These are phyloP conservation scores for Telenomus remus DNA, from an alignment of 1,140 invertebrate species.

Conservation along the genomic window DNA sequence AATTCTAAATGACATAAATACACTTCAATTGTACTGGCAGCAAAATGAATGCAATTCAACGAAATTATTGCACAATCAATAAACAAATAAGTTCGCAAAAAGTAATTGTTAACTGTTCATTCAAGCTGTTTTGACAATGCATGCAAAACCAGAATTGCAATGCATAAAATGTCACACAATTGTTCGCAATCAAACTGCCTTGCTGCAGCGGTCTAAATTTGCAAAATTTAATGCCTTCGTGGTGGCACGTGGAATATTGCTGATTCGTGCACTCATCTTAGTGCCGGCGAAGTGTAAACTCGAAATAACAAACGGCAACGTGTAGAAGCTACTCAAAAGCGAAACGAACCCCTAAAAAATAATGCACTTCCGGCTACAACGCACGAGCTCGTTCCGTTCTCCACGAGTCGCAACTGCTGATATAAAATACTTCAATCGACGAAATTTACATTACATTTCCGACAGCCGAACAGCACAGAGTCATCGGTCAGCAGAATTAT, in stretches of 20 bases:
- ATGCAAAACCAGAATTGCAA: conserved; percentile 7
- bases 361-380: conserved; percentile 7
- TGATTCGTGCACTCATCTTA: conserved; percentile 36
- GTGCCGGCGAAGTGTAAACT: neutral
- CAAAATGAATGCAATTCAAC: too few species aligned
- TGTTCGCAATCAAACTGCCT: conserved; percentile 25
- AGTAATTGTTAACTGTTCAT: too few species aligned
- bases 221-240: conserved; percentile 10
- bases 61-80: too few species aligned
- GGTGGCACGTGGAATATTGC: conserved; percentile 17
- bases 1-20: too few species aligned
- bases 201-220: conserved; percentile 13
- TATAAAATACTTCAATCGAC: conserved; percentile 40
- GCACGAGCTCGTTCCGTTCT: conserved; percentile 15
- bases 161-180: conserved; percentile 18
- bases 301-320: neutral
- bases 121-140: neutral
- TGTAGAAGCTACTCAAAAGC: conserved; percentile 5
- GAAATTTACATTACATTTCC: conserved; percentile 54
- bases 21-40: too few species aligned
- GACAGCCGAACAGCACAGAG: conserved; percentile 12
- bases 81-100: too few species aligned
- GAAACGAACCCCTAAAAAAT: conserved; percentile 23
- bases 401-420: conserved; percentile 12
- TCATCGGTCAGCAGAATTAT: conserved; percentile 52